Evolutionary conservation across 2,797 vertebrate genomes (phyloP).

Genomic region (Meda fulgida): DNA sequence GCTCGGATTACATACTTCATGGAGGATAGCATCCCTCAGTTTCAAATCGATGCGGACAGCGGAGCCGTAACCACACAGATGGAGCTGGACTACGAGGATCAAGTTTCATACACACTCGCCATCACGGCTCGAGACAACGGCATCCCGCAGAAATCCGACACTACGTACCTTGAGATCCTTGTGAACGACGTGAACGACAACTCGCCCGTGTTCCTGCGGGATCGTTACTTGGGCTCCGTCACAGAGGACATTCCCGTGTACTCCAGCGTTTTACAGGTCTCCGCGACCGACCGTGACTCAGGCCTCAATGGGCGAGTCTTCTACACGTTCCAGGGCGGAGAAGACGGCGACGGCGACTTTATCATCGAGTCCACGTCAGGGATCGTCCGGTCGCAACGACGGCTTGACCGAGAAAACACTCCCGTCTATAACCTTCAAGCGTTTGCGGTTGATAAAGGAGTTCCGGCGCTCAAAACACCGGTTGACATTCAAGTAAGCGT

Average conservation of each 20-base stretch:
- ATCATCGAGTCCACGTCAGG: slow-evolving; percentile 96
- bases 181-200: slow-evolving; percentile 97
- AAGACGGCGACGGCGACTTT: slow-evolving; percentile 94
- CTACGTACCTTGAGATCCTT: slow-evolving; percentile 95
- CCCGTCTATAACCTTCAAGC: slow-evolving; percentile 86
- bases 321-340: slow-evolving; percentile 94
- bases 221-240: slow-evolving; percentile 88
- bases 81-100: slow-evolving; percentile 96
- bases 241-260: slow-evolving; percentile 93
- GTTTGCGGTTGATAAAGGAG: slow-evolving; percentile 90
- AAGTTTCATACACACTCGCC: slow-evolving; percentile 94
- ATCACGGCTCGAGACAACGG: slow-evolving; percentile 95
- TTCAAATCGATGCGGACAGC: slow-evolving; percentile 85
- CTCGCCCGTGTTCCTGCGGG: slow-evolving; percentile 88
- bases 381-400: slow-evolving; percentile 88
- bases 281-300: slow-evolving; percentile 91
- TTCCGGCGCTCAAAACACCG: slow-evolving; percentile 84
- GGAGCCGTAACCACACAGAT: slow-evolving; percentile 93
- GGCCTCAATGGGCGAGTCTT: slow-evolving; percentile 92
- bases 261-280: slow-evolving; percentile 93
- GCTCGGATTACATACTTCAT: slow-evolving; percentile 94
- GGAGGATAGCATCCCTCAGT: slow-evolving; percentile 98
- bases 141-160: slow-evolving; percentile 97
- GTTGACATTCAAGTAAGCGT: slow-evolving; percentile 88
- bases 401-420: slow-evolving; percentile 93